A percentile compares a stretch with the other conserved stretches of the same genome.
Evolutionary conservation across 2,797 vertebrate genomes (phyloP).

Genomic region (Pseudotriccus pelzelni): DNA sequence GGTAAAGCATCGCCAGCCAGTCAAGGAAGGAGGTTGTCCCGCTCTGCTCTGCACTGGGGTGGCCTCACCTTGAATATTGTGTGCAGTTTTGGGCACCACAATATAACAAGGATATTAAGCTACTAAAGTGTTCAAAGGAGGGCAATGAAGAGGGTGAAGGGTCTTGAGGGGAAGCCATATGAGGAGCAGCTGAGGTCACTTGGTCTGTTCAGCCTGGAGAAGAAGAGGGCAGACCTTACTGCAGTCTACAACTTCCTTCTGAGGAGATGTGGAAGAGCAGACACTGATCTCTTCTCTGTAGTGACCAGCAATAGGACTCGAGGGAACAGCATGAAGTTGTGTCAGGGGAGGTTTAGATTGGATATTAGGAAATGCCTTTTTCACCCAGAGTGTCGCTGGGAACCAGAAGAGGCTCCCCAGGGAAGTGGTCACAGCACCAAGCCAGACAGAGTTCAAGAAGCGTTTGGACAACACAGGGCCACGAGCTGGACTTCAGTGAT

Average conservation of each 20-base stretch:
- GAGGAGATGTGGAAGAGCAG: background rate
- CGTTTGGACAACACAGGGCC: background rate
- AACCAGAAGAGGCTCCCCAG: background rate
- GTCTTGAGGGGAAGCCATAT: background rate
- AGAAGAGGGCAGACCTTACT: background rate
- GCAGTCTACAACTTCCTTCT: rapidly evolving
- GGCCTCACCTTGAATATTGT: rapidly evolving
- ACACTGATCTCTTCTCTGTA: background rate
- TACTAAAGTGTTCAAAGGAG: background rate
- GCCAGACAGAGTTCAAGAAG: background rate
- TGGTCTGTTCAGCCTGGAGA: background rate
- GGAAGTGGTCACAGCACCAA: background rate
- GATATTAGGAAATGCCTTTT: background rate
- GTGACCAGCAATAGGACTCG: rapidly evolving
- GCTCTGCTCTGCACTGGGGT: rapidly evolving
- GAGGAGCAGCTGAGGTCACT: background rate
- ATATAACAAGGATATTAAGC: background rate
- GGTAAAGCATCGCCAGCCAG: rapidly evolving
- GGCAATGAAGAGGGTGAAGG: background rate
- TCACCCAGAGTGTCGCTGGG: rapidly evolving
- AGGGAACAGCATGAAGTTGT: background rate
- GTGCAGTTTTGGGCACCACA: background rate
- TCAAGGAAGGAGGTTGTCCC: background rate
- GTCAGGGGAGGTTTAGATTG: background rate
- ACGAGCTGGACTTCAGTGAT: background rate